A percentile compares a stretch with the other conserved stretches of the same genome.
phyloP scores from a whole-genome alignment of 2,113 vertebrate genomes.

The Rhinichthys klamathensis region DNA sequence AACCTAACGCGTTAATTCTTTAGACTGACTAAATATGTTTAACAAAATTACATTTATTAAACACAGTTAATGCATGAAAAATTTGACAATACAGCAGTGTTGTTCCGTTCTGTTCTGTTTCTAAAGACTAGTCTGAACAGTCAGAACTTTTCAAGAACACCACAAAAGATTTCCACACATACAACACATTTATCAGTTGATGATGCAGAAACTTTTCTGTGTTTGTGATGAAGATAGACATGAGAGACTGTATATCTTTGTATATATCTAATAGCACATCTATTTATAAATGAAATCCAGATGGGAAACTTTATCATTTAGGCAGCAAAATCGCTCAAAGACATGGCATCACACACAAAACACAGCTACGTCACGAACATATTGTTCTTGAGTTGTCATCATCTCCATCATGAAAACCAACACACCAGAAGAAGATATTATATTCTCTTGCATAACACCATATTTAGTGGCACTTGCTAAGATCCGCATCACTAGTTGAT shows the following conservation, averaged over 20 bases:
- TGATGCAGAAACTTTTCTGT: not conserved
- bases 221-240: not conserved
- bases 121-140: too few species aligned
- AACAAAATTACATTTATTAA: not conserved
- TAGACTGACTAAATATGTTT: not conserved
- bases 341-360: not conserved
- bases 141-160: not conserved
- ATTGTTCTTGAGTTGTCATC: constrained; percentile 1
- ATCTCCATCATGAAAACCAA: constrained; percentile 46
- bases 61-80: not conserved
- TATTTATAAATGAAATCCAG: not conserved
- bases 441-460: constrained; percentile 48
- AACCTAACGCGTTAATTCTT: not conserved
- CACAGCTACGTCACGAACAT: not conserved
- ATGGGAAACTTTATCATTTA: constrained; percentile 1
- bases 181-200: not conserved
- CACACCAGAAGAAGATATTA: constrained; percentile 53
- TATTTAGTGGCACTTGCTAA: not conserved
- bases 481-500: not conserved
- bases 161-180: not conserved
- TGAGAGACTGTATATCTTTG: not conserved
- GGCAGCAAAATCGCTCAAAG: not conserved
- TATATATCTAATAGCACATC: not conserved
- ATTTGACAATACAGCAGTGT: too few species aligned
- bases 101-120: too few species aligned